Evolutionary conservation across 1,140 invertebrate species (phyloP), one percentile per base, ranked within the genome.

Genomic region (Amphibalanus amphitrite): DNA sequence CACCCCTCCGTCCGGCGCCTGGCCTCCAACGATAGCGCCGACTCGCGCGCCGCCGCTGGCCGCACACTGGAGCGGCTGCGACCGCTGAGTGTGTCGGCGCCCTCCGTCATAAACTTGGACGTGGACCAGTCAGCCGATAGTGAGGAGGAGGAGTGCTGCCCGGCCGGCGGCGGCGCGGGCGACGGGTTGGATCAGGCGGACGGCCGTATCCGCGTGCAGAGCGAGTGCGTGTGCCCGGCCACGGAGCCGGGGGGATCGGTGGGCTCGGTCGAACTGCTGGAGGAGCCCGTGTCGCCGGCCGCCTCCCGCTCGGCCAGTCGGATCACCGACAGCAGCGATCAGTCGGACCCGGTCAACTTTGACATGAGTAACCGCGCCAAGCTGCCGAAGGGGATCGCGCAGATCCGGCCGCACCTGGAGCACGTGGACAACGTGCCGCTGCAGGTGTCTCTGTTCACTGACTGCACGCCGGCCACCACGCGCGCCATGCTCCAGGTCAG

Each of bases 401-500:
- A 97, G 80, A 97, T 98, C 74, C 84, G 94, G 29, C 94, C 95
- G 0, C 96, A 98, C 80, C 86, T 98, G 71, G 90, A 95, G 79
- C 84, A 90, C 75, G 92, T 98, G 74, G 96, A 98, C 79, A 98
- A 98, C 83, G 95, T 98, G 47, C 96, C 96, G 0, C 81, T 98
- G 20, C 83, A 97, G 67, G 95, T 98, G 0, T 97, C 94, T 0
- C 83, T 98, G 0, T 98, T 98, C 78, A 98, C 95, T 1, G 96
- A 98, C 80, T 98, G 95, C 81, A 95, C 90, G 10, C 86, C 93
- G 17, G 91, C 90, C 0, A 82, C 82, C 6, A 84, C 83, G 0
- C 72, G 77, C 70, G 83, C 84, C 74, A 86, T 86, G 85, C 78
- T 86, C 23, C 77, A 71, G 47, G 47, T 59, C 10, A 38, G 33